These are phyloP conservation scores for Apostichopus parvimensis DNA, from an alignment of 35 echinoderm and acorn worm genomes.

Conservation along the genomic window DNA sequence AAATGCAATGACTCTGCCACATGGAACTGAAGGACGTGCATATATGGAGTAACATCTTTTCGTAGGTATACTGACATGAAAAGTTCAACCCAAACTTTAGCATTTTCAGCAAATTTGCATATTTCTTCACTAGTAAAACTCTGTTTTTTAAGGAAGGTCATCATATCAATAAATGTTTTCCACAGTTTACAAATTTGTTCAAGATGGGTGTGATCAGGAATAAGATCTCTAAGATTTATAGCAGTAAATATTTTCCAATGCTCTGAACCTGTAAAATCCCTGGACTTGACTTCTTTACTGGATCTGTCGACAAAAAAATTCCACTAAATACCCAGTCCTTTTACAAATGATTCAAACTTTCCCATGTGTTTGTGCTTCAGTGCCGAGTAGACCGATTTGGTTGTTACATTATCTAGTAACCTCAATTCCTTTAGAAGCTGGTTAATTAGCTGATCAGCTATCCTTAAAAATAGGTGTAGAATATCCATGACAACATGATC, in stretches of 20 bases:
- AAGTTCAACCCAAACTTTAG: too few species aligned
- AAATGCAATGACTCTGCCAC: too few species aligned
- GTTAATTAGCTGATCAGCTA: not conserved
- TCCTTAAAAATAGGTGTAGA: constrained; percentile 28
- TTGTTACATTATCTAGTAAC: not conserved
- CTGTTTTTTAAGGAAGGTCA: too few species aligned
- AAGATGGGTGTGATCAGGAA: constrained; percentile 14
- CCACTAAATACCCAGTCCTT: not conserved
- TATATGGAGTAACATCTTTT: too few species aligned
- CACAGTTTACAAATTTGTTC: constrained; percentile 23
- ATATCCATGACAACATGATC: not conserved
- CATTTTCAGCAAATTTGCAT: too few species aligned
- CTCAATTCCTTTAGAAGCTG: not conserved
- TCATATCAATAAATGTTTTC: constrained; percentile 1
- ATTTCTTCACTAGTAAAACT: too few species aligned
- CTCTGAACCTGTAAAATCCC: constrained; percentile 23
- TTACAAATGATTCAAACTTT: constrained; percentile 26
- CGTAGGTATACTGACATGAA: too few species aligned
- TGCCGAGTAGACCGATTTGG: not conserved
- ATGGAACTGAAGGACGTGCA: too few species aligned
- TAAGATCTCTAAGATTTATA: not conserved
- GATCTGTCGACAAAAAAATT: constrained; percentile 17
- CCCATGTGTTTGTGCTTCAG: not conserved
- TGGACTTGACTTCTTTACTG: not conserved
- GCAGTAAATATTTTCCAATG: not conserved